Base-by-base conservation (phyloP, 1,140 invertebrate species). In the Saxidomus purpurata region DNA sequence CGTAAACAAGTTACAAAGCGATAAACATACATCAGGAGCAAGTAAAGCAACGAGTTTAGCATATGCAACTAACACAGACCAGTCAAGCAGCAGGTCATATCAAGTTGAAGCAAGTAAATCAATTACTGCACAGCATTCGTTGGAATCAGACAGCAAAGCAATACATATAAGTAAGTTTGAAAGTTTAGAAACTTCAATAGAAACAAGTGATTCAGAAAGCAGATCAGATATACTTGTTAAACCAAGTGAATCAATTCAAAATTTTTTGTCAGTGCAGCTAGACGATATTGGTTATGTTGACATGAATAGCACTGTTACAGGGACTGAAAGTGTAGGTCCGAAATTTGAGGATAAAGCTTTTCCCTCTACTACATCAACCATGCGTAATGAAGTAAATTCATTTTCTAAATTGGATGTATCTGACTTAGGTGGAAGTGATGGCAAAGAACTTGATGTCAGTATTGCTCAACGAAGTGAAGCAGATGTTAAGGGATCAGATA, bases 381-480 rank as follows among this genome's bases (percentile, higher is more conserved):
- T 22, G 8, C 1, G 1, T 13, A 4, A 25, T 55, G 40, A 47
- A 79, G 43, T 25, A 34, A 79, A 55, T 52, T n/a, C 74, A 49
- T 79, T 79, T 49, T 55, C 43, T 28, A 43, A 55, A 31, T 25
- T 79, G 40, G 74, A 79, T 49, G 6, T 79, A 6, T 31, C 36
- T 71, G 34, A 71, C 15, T 2, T 71, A n/a, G 0, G 36, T 38
- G 67, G 38, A 15, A 19, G 34, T 3, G 34, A 71, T 17, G 15
- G 2, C 8, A 67, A 31, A 67, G 28, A 17, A 6, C 61, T 31
- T n/a, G 31, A 17, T 31, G 25, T 67, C 8, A 67, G 31, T 67
- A n/a, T 11, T 31, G 25, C 1, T 67, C 9, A 9, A 79, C 8
- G 28, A 6, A 79, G 1, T 40, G 25, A 74, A 22, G 31, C 31